These are phyloP conservation scores for Sandelia bainsii DNA, from an alignment of 2,797 vertebrate genomes.

Conservation along the genomic window DNA sequence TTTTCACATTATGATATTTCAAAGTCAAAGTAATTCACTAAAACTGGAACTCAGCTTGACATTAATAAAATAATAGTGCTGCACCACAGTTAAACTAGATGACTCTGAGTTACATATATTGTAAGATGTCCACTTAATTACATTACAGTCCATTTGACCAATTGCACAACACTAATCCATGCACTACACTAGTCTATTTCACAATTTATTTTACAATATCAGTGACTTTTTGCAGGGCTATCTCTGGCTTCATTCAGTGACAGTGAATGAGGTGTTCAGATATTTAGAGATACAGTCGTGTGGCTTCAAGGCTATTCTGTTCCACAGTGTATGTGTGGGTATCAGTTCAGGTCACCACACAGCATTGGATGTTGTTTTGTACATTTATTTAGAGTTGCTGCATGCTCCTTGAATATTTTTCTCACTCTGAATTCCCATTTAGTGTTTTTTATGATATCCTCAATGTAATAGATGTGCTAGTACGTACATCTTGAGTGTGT, in stretches of 20 bases:
- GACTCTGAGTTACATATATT: neutral
- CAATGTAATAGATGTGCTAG: too few species aligned
- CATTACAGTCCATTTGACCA: neutral
- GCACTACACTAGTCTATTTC: neutral
- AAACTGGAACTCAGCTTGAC: slow-evolving; percentile 8
- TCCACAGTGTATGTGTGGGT: neutral
- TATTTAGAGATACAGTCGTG: neutral
- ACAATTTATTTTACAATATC: neutral
- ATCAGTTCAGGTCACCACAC: too few species aligned
- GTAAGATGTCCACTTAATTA: neutral
- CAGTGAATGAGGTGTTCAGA: neutral
- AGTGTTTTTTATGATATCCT: neutral
- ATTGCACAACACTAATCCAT: neutral
- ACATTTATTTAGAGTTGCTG: neutral
- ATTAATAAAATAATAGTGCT: slow-evolving; percentile 13
- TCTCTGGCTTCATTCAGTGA: neutral
- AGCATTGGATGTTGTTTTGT: neutral
- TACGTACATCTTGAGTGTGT: too few species aligned
- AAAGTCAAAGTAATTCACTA: slow-evolving; percentile 21
- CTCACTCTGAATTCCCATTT: neutral
- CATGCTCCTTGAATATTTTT: neutral
- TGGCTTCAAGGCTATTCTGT: neutral
- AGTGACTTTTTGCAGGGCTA: neutral
- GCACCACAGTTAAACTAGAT: neutral
- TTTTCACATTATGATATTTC: slow-evolving; percentile 8